Base-by-base conservation (phyloP, 2,888 invertebrate species). In the Sthenelais limicola region DNA sequence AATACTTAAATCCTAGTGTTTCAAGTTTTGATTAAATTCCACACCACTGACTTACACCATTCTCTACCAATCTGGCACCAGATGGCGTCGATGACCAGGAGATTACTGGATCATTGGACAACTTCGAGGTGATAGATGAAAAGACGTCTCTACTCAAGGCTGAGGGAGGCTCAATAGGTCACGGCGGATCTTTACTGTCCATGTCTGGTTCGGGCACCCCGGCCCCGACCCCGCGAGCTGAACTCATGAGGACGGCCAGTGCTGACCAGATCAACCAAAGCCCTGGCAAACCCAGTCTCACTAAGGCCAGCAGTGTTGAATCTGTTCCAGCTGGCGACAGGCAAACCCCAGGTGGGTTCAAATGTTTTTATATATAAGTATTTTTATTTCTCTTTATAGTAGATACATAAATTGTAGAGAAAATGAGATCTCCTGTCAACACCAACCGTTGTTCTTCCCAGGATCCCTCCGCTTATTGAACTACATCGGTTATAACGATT, bases 41-140 rank as follows among this genome's bases (percentile, higher is more conserved):
- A 43, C 43, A 12, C 18, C 43, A 43, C 12, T 43, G 15, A 12
- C 12, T 43, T 43, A 43, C 43, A 43, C 9, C 12, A 43, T 12
- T 12, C 43, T 43, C 9, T 43, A 43, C 18, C 43, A 43, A 43
- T 9, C 18, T 12, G 9, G 9, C 18, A 43, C 43, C 43, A 12
- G 15, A 43, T 38, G 54, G 54, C n/a, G 49, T 68, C 12, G 77
- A 76, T 7, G 76, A 73, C 12, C 56, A 28, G 0, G 76, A 79
- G 7, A 72, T 66, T 7, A 73, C 71, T 4, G 43, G 67, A 32
- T 67, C 67, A n/a, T 35, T 70, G 21, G 78, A 79, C 82, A 91
- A 92, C 83, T 90, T 90, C 83, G 92, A 92, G 88, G 91, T 92
- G 73, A 92, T 92, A 73, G 92, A 93, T 88, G 93, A 93, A 87